Base-by-base conservation (phyloP, 2,888 invertebrate genomes). In the Polydrusus tereticollis region DNA sequence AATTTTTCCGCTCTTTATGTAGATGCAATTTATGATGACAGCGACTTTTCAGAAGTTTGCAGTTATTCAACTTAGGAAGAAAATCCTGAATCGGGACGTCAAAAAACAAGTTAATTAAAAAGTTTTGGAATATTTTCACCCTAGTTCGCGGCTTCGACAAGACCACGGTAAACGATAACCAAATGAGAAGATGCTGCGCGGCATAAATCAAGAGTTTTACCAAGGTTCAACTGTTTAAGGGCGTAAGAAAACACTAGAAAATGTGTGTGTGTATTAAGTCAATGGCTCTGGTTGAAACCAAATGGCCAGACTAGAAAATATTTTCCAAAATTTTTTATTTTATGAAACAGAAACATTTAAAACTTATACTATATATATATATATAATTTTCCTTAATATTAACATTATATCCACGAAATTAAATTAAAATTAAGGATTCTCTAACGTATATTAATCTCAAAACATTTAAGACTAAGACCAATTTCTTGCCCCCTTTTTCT, bases 311-410 rank as follows among this genome's bases (percentile, higher is more conserved):
- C 18, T 18, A 43, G 20, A 43, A 43, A 38, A 20, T 75, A 70
- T 74, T 79, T 82, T 82, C 82, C 80, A 80, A 77, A 14, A 18
- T 78, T 84, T 83, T 85, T 84, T 84, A n/a, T 85, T 85, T 85
- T 84, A 83, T 84, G 83, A 84, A 84, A 85, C 85, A 84, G 84
- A 84, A 84, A 62, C 84, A 84, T 84, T 83, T 83, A 83, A 83
- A 83, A 82, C 84, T 83, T 81, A 82, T 82, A 82, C 81, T 79
- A 83, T 83, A 82, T 82, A 82, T 79, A 83, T 85, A 84, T 84
- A 82, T 29, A 29, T 29, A 29, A 82, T 29, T 83, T 81, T 82
- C 82, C 83, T 83, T 83, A 84, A 83, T 83, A 83, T 83, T 83
- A 83, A 79, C 82, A 82, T 82, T 29, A 29, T 29, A 29, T 33